A percentile compares a stretch with the other conserved stretches of the same genome.
These are phyloP conservation scores for Caenorhabditis tropicalis DNA, from an alignment of 1,140 invertebrate species.

Conservation along the genomic window DNA sequence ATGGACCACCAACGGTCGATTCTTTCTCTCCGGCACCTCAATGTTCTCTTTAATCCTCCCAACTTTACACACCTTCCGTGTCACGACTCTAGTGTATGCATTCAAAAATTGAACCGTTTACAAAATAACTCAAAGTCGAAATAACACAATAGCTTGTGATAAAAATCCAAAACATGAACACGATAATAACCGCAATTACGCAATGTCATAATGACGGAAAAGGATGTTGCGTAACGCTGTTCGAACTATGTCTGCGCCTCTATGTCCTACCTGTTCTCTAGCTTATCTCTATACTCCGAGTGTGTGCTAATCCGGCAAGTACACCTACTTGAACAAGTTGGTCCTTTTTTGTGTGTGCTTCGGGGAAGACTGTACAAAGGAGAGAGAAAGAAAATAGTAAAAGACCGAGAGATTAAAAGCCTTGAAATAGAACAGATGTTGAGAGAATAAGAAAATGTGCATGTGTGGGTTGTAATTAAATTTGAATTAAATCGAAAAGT, in stretches of 20 bases:
- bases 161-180: neutral
- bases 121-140: neutral
- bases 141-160: neutral
- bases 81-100: too few relatives aligned
- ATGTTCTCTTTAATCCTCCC: neutral
- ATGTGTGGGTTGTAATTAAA: neutral
- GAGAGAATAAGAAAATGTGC: neutral
- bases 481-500: neutral
- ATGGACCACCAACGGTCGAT: conserved; percentile 8
- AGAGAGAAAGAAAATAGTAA: neutral
- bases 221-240: conserved; percentile 25
- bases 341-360: conserved; percentile 10
- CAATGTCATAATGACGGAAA: conserved; percentile 25
- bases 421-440: neutral
- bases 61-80: neutral
- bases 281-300: neutral
- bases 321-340: conserved; percentile 40
- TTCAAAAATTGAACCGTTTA: too few relatives aligned
- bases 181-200: neutral
- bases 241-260: neutral
- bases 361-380: neutral
- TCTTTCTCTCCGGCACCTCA: neutral
- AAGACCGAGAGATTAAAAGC: neutral
- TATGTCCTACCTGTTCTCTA: neutral
- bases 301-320: conserved; percentile 35